phyloP scores from a whole-genome alignment of 2,797 vertebrate species.

The Cyclopterus lumpus region DNA sequence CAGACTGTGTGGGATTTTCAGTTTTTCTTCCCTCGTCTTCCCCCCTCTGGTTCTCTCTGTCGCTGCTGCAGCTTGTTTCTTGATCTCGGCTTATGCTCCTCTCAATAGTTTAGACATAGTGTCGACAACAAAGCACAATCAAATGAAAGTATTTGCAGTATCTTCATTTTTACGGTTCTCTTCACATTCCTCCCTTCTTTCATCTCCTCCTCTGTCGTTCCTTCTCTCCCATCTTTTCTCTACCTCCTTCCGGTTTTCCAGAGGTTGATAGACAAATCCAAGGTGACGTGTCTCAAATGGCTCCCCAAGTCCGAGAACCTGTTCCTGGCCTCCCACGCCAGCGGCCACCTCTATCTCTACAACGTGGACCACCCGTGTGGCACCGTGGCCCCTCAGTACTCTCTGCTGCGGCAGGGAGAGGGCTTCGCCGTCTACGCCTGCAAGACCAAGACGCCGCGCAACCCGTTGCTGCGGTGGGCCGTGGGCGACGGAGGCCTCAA shows the following conservation, averaged over 20 bases:
- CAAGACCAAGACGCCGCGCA: conserved; percentile 90
- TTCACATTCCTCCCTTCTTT: not conserved
- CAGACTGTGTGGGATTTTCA: conserved; percentile 2
- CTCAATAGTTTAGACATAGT: not conserved
- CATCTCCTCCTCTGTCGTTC: not conserved
- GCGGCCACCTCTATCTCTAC: conserved; percentile 94
- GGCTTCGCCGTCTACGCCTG: conserved; percentile 92
- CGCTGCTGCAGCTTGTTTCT: conserved; percentile 16
- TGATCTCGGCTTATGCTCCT: not conserved
- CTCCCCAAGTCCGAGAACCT: conserved; percentile 91
- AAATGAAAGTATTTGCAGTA: not conserved
- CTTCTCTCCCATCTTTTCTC: not conserved
- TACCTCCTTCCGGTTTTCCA: conserved; percentile 57
- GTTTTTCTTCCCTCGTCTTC: not conserved
- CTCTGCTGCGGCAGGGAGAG: conserved; percentile 89
- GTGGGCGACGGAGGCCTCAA: conserved; percentile 92
- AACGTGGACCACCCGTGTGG: conserved; percentile 89
- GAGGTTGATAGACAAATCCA: conserved; percentile 94
- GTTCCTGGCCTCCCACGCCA: conserved; percentile 92
- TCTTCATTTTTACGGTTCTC: not conserved
- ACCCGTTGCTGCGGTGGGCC: conserved; percentile 92
- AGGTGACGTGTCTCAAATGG: conserved; percentile 93
- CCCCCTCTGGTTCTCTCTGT: not conserved
- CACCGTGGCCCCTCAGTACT: conserved; percentile 86
- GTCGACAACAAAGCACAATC: not conserved